Conservation (phyloP, 2,113 vertebrate genomes). For the Arenaria interpres region DNA sequence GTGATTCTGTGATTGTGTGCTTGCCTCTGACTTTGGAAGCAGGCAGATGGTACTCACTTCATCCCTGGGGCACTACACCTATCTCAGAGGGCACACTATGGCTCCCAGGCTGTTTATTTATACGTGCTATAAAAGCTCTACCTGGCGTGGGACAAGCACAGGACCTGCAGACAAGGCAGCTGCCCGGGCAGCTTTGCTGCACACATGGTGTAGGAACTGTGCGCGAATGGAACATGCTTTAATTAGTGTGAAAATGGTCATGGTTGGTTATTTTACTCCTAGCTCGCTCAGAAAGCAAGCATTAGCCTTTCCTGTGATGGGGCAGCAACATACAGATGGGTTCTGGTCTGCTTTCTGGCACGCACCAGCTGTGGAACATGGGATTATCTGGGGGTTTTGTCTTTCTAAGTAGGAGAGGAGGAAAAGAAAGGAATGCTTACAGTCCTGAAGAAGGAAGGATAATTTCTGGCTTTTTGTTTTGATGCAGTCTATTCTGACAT, state of each 20-base stretch:
- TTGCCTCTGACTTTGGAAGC: neutral
- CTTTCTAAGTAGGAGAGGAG: neutral
- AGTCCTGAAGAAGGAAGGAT: neutral
- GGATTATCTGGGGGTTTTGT: conserved; percentile 10
- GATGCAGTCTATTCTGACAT: neutral
- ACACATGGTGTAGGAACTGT: neutral
- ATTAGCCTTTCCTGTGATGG: neutral
- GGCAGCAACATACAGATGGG: neutral
- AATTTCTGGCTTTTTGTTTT: conserved; percentile 3
- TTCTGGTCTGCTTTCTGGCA: neutral
- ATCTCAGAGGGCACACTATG: neutral
- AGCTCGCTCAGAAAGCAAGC: neutral
- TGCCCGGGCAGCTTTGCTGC: neutral
- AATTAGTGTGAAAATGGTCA: neutral
- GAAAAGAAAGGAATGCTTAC: neutral
- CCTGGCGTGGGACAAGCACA: neutral
- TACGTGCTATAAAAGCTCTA: neutral
- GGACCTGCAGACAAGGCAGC: neutral
- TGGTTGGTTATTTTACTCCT: neutral
- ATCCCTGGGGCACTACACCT: neutral
- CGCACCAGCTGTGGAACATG: neutral
- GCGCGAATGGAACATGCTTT: neutral
- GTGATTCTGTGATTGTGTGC: no score
- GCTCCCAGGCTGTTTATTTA: neutral
- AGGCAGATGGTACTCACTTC: neutral